Percentiles rank a stretch among this genome's conserved stretches.
phyloP scores from a whole-genome alignment of 2,888 invertebrate genomes.

The Leistus spinibarbis region DNA sequence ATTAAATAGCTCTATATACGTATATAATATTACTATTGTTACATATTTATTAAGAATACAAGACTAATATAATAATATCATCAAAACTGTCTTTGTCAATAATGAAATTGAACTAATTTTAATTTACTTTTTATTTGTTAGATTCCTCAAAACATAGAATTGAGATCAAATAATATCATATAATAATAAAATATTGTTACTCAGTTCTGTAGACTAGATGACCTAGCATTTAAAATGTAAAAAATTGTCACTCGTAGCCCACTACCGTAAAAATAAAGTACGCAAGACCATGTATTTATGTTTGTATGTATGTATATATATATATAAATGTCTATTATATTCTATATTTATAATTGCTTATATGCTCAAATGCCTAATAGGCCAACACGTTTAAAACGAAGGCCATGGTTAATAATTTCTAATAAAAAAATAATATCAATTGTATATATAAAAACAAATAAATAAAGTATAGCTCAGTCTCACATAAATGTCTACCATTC shows the following conservation, averaged over 20 bases:
- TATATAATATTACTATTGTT: conserved; percentile 23
- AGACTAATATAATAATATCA: conserved; percentile 23
- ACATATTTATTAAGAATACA: conserved; percentile 31
- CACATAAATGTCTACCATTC: conserved; percentile 33
- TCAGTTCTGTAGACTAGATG: conserved; percentile 39
- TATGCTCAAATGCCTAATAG: conserved; percentile 34
- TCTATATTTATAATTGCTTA: conserved; percentile 37
- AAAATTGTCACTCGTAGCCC: conserved; percentile 38
- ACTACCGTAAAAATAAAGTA: conserved; percentile 38
- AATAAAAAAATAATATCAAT: conserved; percentile 31
- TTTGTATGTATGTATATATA: conserved; percentile 13
- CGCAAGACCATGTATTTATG: conserved; percentile 32
- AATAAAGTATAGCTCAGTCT: conserved; percentile 36
- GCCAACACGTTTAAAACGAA: conserved; percentile 33
- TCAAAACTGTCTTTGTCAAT: conserved; percentile 26
- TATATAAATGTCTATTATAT: conserved; percentile 33
- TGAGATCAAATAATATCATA: conserved; percentile 24
- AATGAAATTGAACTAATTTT: conserved; percentile 25
- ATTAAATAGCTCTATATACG: conserved; percentile 29
- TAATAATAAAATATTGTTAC: conserved; percentile 32
- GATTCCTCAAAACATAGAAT: conserved; percentile 30
- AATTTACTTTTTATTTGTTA: conserved; percentile 16
- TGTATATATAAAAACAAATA: conserved; percentile 28
- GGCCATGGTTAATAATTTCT: conserved; percentile 16
- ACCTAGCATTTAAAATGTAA: conserved; percentile 36